Conservation (phyloP, 2,888 invertebrate genomes). For the Diarsia dahlii region DNA sequence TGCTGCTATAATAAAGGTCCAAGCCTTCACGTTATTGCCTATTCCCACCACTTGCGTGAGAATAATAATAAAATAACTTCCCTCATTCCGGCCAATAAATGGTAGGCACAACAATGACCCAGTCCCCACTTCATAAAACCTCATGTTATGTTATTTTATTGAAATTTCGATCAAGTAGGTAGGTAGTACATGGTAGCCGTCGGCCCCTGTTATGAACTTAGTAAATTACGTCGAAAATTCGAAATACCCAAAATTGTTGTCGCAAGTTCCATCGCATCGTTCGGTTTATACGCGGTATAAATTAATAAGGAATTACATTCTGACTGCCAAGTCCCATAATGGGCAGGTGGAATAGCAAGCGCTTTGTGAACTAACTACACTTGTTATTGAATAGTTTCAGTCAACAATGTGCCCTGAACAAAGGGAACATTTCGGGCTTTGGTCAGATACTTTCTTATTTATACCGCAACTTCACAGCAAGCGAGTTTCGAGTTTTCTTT, state of each 20-base stretch:
- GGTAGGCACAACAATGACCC: constrained; percentile 43
- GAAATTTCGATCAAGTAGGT: constrained; percentile 47
- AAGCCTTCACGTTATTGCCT: constrained; percentile 35
- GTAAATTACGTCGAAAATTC: constrained; percentile 55
- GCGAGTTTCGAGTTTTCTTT: constrained; percentile 57
- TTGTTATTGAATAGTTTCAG: constrained; percentile 78
- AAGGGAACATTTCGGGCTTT: constrained; percentile 67
- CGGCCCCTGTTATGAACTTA: constrained; percentile 56
- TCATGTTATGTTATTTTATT: constrained; percentile 54
- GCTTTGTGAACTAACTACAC: constrained; percentile 69
- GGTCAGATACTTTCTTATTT: constrained; percentile 66
- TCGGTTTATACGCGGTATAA: constrained; percentile 72
- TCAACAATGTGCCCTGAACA: constrained; percentile 74
- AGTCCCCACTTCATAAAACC: constrained; percentile 48
- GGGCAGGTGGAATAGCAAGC: constrained; percentile 62
- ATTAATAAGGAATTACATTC: constrained; percentile 79
- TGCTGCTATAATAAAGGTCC: constrained; percentile 42
- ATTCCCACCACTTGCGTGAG: constrained; percentile 52
- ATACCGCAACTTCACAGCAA: constrained; percentile 56
- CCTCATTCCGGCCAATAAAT: constrained; percentile 51
- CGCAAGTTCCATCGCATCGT: constrained; percentile 65
- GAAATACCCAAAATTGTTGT: constrained; percentile 66
- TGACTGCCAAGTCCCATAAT: constrained; percentile 59
- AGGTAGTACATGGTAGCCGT: constrained; percentile 4
- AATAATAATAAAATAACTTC: constrained; percentile 55